A percentile compares a stretch with the other conserved stretches of the same genome.
phyloP scores from a whole-genome alignment of 2,113 vertebrate species.

The Ctenomys sociabilis region DNA sequence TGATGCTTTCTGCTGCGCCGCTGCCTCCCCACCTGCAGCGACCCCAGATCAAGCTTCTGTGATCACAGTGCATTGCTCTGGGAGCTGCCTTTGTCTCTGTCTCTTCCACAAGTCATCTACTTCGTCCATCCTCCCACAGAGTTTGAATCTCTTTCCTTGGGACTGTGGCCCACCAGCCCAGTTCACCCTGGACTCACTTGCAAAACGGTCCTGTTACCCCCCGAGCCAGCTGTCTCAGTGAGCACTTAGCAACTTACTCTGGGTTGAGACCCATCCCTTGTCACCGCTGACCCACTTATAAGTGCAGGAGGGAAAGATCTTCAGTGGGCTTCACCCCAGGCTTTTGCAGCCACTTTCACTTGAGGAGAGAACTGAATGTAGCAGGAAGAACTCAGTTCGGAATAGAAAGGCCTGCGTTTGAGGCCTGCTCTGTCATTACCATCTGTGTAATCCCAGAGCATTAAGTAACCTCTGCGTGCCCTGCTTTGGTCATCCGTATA shows the following conservation, averaged over 20 bases:
- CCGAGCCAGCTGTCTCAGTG: neutral
- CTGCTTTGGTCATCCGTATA: neutral
- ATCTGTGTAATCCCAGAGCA: neutral
- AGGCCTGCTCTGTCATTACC: neutral
- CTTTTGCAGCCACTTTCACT: neutral
- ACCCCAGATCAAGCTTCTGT: neutral
- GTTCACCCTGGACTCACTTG: neutral
- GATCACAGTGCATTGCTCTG: neutral
- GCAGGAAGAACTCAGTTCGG: neutral
- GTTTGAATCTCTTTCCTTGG: slow-evolving; percentile 1
- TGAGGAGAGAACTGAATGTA: neutral
- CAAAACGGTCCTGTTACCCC: neutral
- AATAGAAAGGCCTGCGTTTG: neutral
- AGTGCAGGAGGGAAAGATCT: neutral
- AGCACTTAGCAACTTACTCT: neutral
- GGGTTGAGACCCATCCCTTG: neutral
- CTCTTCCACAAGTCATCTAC: neutral
- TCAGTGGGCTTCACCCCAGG: neutral
- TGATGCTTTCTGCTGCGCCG: neutral
- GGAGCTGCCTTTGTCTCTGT: slow-evolving; percentile 7
- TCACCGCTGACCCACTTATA: neutral
- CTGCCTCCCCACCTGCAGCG: neutral
- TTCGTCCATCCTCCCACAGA: neutral
- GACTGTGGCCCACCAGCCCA: neutral
- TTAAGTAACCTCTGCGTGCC: neutral